Conservation (phyloP, 2,113 vertebrate species). For the Ardeotis arabs region DNA sequence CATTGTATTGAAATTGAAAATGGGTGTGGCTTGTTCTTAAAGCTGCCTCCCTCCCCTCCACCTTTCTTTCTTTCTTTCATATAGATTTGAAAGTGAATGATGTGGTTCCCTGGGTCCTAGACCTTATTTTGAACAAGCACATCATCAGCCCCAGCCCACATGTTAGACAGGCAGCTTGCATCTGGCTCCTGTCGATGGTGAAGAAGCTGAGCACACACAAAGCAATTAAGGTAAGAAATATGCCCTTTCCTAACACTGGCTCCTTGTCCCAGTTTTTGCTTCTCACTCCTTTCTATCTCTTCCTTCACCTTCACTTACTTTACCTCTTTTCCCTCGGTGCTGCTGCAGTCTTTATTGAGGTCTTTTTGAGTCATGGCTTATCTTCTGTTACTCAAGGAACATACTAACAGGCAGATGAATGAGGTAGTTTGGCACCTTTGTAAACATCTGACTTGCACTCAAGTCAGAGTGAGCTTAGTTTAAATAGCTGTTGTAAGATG, state of each 20-base stretch:
- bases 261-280: neutral
- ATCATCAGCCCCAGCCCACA: slow-evolving; percentile 92
- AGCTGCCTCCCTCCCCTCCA: neutral
- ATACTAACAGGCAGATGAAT: neutral
- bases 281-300: neutral
- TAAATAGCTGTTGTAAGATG: neutral
- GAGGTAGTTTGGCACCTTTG: neutral
- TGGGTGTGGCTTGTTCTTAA: accelerated
- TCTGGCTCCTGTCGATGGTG: slow-evolving; percentile 96
- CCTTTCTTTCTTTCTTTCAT: neutral
- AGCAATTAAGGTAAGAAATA: slow-evolving; percentile 87
- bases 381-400: neutral
- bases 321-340: neutral
- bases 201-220: slow-evolving; percentile 90
- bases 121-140: slow-evolving; percentile 87
- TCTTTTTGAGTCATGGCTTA: neutral
- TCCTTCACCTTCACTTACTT: neutral
- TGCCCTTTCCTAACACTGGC: accelerated
- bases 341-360: neutral
- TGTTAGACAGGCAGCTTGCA: slow-evolving; percentile 91
- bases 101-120: slow-evolving; percentile 91
- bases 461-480: neutral
- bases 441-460: neutral
- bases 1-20: neutral
- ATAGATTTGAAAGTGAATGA: slow-evolving; percentile 89